A percentile compares a stretch with the other conserved stretches of the same genome.
Evolutionary conservation across 2,888 invertebrate species (phyloP).

Genomic region (Xestobium rufovillosum): DNA sequence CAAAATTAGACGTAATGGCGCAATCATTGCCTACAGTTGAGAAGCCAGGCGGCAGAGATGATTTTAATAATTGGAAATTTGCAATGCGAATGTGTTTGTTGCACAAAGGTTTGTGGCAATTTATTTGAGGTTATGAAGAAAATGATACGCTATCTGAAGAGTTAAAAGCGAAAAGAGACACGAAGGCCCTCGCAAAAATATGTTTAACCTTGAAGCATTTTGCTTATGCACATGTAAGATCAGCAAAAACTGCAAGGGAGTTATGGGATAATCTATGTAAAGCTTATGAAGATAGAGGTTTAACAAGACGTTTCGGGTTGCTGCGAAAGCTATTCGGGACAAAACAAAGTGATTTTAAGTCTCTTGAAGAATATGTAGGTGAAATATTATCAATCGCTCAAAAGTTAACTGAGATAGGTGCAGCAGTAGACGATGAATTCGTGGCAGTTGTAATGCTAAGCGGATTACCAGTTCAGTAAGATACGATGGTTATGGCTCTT

Average conservation of each 20-base stretch:
- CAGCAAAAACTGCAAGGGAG: background rate
- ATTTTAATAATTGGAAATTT: too few species aligned
- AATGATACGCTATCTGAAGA: background rate
- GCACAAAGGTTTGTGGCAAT: background rate
- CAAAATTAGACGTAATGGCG: too few species aligned
- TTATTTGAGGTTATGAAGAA: too few species aligned
- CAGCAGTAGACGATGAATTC: background rate
- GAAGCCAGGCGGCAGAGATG: too few species aligned
- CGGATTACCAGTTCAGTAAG: too few species aligned
- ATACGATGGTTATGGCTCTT: conserved; percentile 15
- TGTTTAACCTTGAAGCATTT: background rate
- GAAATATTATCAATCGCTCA: conserved; percentile 2
- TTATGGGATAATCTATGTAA: conserved; percentile 1
- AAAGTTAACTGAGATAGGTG: background rate
- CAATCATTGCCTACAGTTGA: too few species aligned
- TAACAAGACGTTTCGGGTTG: conserved; percentile 3
- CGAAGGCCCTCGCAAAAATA: conserved; percentile 1
- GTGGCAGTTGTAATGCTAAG: conserved; percentile 1
- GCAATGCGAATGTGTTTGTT: too few species aligned
- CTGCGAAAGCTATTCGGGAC: background rate
- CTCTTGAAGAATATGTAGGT: conserved; percentile 1
- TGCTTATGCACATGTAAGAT: background rate
- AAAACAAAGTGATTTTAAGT: background rate
- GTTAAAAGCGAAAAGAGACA: background rate
- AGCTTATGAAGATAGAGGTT: conserved; percentile 1